Percentiles rank a stretch among this genome's conserved stretches.
These are phyloP conservation scores for Bombyx huttoni DNA, from an alignment of 2,888 invertebrate genomes.

Conservation along the genomic window DNA sequence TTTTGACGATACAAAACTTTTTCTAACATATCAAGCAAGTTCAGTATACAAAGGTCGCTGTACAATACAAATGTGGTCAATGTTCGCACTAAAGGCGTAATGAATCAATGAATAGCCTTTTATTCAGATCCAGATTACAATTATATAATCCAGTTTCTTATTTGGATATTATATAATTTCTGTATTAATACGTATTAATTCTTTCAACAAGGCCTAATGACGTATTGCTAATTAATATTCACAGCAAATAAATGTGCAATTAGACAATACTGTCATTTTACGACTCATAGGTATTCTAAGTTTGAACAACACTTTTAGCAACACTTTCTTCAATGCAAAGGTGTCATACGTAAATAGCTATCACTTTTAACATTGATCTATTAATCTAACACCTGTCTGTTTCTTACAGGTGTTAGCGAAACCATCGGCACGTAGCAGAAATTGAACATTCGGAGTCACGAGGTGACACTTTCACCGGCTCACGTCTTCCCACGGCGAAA, in stretches of 20 bases:
- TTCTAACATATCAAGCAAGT: too few relatives aligned
- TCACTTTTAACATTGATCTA: conserved; percentile 10
- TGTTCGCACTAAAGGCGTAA: background rate
- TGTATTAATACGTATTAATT: too few relatives aligned
- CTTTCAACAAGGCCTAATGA: too few relatives aligned
- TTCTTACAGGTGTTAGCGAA: conserved; percentile 39
- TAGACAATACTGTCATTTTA: background rate
- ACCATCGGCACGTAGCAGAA: conserved; percentile 28
- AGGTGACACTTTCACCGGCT: conserved; percentile 58
- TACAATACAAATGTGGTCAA: too few relatives aligned
- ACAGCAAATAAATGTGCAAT: background rate
- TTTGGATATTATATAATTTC: too few relatives aligned
- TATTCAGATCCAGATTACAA: too few relatives aligned
- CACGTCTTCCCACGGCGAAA: conserved; percentile 47
- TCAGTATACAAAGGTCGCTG: too few relatives aligned
- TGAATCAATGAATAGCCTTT: too few relatives aligned
- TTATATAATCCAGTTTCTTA: too few relatives aligned
- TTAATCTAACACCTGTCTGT: conserved; percentile 2
- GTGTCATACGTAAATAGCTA: conserved; percentile 6
- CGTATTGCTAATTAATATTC: background rate
- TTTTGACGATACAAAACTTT: too few relatives aligned
- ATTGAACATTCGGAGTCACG: conserved; percentile 24
- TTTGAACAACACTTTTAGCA: conserved; percentile 7
- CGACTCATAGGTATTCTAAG: conserved; percentile 5
- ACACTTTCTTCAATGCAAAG: background rate